Percentiles rank a stretch among this genome's conserved stretches.
Evolutionary conservation across 2,113 vertebrate species (phyloP).

Genomic region (Macroglossus sobrinus): DNA sequence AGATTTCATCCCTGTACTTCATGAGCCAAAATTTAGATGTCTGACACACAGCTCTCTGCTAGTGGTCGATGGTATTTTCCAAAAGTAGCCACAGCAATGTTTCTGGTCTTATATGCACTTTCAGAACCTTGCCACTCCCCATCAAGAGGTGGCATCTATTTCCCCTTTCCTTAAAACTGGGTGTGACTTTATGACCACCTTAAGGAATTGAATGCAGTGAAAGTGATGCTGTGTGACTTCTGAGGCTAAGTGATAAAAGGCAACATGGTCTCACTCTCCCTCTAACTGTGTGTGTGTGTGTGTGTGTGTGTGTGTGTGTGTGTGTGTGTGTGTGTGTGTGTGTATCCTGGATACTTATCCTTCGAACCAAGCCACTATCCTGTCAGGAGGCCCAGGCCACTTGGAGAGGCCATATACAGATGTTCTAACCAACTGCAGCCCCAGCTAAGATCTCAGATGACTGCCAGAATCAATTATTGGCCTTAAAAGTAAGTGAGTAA

Average conservation of each 20-base stretch:
- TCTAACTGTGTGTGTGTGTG: too few species aligned
- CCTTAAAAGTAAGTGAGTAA: not conserved
- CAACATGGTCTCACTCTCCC: not conserved
- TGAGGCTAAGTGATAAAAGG: not conserved
- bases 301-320: not conserved
- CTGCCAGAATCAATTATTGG: not conserved
- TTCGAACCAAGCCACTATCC: not conserved
- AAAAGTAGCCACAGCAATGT: not conserved
- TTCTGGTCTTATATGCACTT: not conserved
- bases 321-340: too few species aligned
- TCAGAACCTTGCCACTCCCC: not conserved
- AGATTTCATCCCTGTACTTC: not conserved
- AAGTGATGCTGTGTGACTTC: not conserved
- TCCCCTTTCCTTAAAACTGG: not conserved
- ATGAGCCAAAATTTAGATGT: not conserved
- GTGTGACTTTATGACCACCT: not conserved
- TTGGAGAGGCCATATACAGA: not conserved
- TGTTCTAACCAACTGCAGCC: not conserved
- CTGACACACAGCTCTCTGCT: not conserved
- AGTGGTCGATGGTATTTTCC: not conserved
- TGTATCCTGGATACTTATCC: not conserved
- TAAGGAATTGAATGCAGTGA: not conserved
- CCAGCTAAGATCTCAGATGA: not conserved
- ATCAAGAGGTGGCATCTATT: not conserved
- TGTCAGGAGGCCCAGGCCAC: not conserved